These are phyloP conservation scores for Okapia johnstoni DNA, from an alignment of 2,113 vertebrate species.

Conservation along the genomic window DNA sequence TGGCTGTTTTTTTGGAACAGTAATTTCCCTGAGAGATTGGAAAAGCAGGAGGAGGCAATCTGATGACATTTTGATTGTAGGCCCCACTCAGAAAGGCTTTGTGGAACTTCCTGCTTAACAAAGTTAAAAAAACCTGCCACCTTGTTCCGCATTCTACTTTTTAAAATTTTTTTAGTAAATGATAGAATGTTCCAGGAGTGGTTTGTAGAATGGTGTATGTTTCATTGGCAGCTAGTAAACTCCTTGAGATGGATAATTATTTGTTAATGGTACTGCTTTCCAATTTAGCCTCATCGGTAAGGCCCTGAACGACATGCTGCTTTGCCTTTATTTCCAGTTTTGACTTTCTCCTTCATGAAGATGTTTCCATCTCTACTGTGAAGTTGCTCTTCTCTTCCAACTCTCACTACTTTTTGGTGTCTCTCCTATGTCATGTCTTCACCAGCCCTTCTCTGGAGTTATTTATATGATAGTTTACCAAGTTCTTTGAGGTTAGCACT, in stretches of 20 bases:
- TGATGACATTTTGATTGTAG: constrained; percentile 81
- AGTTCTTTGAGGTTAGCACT: neutral
- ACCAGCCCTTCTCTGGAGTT: neutral
- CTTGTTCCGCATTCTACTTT: constrained; percentile 54
- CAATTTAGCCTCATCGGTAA: neutral
- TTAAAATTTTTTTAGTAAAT: neutral
- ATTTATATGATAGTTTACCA: neutral
- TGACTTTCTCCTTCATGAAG: neutral
- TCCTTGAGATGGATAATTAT: neutral
- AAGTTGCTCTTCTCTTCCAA: neutral
- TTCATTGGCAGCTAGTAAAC: neutral
- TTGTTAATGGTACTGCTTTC: neutral
- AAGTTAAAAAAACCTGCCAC: constrained; percentile 68
- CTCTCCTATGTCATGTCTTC: neutral
- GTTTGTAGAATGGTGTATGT: constrained; percentile 1
- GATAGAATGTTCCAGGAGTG: neutral
- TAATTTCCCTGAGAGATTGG: constrained; percentile 73
- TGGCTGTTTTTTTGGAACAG: constrained; percentile 34
- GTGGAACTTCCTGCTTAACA: constrained; percentile 54
- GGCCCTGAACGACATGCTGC: neutral
- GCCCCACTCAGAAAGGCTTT: constrained; percentile 66
- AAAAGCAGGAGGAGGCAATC: constrained; percentile 62
- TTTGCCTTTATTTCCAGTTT: neutral
- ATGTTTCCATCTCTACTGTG: neutral
- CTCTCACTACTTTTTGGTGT: neutral